Conservation (phyloP, 2,113 vertebrate species). For the Ptilorrhoa leucosticta region DNA sequence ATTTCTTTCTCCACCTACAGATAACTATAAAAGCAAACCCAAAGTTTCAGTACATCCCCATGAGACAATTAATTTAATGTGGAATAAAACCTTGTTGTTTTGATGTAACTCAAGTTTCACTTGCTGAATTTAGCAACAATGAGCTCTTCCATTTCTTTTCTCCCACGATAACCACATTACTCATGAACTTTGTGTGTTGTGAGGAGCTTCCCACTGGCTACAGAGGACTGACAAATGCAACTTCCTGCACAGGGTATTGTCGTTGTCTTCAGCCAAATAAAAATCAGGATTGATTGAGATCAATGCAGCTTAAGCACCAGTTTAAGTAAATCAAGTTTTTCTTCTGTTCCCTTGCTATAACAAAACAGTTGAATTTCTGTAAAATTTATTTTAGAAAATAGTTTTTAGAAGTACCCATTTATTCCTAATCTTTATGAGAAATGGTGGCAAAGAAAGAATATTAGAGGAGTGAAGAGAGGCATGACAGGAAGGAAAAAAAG, state of each 20-base stretch:
- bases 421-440: neutral
- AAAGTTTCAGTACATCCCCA: neutral
- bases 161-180: neutral
- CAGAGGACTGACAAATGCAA: rapidly evolving
- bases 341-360: neutral
- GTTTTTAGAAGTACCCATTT: neutral
- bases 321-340: neutral
- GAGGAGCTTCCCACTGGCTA: neutral
- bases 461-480: neutral
- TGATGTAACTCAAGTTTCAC: neutral
- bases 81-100: neutral
- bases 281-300: neutral
- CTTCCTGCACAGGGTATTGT: neutral
- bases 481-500: neutral
- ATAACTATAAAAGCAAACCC: neutral
- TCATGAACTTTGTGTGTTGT: rapidly evolving
- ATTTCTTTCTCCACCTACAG: neutral
- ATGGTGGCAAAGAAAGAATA: neutral
- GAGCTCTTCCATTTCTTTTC: neutral
- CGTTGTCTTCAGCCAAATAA: neutral
- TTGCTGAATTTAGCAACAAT: neutral
- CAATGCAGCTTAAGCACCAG: neutral
- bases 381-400: neutral
- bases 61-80: neutral
- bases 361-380: neutral